Evolutionary conservation across 2,113 vertebrate species (phyloP), one percentile per base, ranked within the genome.

Genomic region (Brevimyrus niger): DNA sequence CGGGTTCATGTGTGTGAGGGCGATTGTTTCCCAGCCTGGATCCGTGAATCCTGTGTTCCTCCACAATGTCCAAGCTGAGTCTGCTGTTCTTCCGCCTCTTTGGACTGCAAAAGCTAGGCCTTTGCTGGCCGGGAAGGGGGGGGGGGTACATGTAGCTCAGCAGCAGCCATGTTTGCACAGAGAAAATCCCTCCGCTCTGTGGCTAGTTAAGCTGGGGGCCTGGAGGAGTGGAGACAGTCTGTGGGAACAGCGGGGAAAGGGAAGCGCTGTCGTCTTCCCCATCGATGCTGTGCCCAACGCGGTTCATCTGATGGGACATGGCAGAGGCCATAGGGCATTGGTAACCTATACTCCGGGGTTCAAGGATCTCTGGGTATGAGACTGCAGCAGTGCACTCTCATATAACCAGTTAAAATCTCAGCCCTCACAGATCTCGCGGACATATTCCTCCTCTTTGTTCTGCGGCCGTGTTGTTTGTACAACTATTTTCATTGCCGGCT

Each of bases 201-300:
- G 90, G 91, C 91, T 89, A 90, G 92, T 93, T 96, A 96, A 96
- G 94, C 95, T 93, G 80, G 50, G 91, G 61, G 92, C 94, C 94
- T 96, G 96, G 95, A 95, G 96, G 96, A 95, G 95, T 96, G 96
- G 61, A 11, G n/a, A 1, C 51, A 55, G 51, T 55, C 17, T 55
- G 19, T 55, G 51, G 51, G 51, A 55, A 55, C 17, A 53, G 51
- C 4, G 95, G 89, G 93, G 92, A 92, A 94, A 90, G 93, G 91
- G 76, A 90, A 95, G 95, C 88, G 88, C 90, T 90, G 92, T 95
- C 95, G 95, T 95, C 94, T 94, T 92, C 91, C 73, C 55, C 50
- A 89, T 91, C 94, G 93, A 95, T 94, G 93, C 93, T 73, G 87
- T 92, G 91, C 87, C 91, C 88, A 91, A 91, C 21, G 91, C 90